Conservation (phyloP, 2,113 vertebrate species). For the Lycocorax pyrrhopterus region DNA sequence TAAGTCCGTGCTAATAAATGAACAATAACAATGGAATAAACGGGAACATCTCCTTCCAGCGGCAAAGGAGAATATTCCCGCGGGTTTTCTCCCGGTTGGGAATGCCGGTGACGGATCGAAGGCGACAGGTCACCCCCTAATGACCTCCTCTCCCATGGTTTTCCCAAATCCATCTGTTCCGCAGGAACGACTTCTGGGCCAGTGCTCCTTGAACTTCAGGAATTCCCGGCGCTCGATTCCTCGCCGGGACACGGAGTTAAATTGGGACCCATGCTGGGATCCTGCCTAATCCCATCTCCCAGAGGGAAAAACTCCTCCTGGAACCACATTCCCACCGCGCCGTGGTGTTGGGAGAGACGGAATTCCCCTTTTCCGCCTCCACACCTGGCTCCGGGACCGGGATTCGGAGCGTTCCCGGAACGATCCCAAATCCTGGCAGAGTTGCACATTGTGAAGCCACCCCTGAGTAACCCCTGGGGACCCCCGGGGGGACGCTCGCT, state of each 20-base stretch:
- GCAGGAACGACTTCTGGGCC: slow-evolving; percentile 41
- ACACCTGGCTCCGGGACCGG: background rate
- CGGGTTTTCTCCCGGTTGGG: background rate
- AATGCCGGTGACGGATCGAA: background rate
- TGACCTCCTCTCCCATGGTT: slow-evolving; percentile 59
- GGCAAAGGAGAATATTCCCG: background rate
- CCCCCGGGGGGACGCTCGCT: background rate
- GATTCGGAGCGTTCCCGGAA: background rate
- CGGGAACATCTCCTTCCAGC: rapidly evolving
- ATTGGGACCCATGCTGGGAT: slow-evolving; percentile 56
- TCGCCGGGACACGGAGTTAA: background rate
- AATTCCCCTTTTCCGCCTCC: background rate
- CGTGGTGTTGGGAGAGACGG: background rate
- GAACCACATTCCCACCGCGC: background rate
- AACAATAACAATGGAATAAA: rapidly evolving
- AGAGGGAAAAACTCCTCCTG: background rate
- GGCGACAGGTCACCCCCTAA: slow-evolving; percentile 58
- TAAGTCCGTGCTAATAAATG: rapidly evolving
- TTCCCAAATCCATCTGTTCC: slow-evolving; percentile 7
- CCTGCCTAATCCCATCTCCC: slow-evolving; percentile 22
- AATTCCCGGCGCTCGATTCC: background rate
- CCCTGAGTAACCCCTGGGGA: background rate
- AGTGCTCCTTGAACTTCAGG: slow-evolving; percentile 20
- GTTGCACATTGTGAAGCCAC: slow-evolving; percentile 37
- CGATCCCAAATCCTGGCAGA: background rate